Base-by-base conservation (phyloP, 2,888 invertebrate species). In the Diadromus collaris region DNA sequence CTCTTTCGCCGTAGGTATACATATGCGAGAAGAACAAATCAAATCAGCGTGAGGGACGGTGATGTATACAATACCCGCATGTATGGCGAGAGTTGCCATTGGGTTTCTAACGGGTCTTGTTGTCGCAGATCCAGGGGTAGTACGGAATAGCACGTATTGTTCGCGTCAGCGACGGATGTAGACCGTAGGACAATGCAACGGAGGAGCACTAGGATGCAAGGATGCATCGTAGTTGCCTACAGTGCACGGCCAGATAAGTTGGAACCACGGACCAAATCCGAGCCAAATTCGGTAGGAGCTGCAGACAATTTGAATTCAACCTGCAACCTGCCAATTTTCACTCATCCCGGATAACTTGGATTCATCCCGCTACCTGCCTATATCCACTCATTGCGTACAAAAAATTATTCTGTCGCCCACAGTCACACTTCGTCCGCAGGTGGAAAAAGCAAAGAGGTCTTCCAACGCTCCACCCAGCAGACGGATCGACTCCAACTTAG, bases 131-230 rank as follows among this genome's bases (percentile, higher is more conserved):
- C 21, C 51, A 29, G 58, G 34, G 41, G 63, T 29, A 58, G 54
- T 32, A 41, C 19, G 48, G 29, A 13, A 27, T 56, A 48, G 27
- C 24, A 63, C 68, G 72, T 63, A 76, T 79, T 64, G 72, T 79
- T 65, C 60, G 68, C 34, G 76, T 48, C 71, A 76, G 68, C 69
- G 71, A 32, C 72, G 68, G 72, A 79, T 79, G 76, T 64, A 60
- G 72, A 61, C n/a, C 27, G 41, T 54, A 44, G 64, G 44, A 79
- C 76, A 76, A 69, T 69, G 72, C 58, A 51, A 51, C 68, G 60
- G 32, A 24, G 54, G 38, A 44, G 27, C 32, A 9, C 64, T 10
- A 60, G 48, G 65, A 60, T 51, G 58, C 65, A n/a, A 64, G 38
- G 46, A 60, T 21, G 24, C 24, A 32, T 19, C 65, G 10, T 58